Evolutionary conservation across 2,113 vertebrate species (phyloP).

Genomic region (Peucedramus taeniatus): DNA sequence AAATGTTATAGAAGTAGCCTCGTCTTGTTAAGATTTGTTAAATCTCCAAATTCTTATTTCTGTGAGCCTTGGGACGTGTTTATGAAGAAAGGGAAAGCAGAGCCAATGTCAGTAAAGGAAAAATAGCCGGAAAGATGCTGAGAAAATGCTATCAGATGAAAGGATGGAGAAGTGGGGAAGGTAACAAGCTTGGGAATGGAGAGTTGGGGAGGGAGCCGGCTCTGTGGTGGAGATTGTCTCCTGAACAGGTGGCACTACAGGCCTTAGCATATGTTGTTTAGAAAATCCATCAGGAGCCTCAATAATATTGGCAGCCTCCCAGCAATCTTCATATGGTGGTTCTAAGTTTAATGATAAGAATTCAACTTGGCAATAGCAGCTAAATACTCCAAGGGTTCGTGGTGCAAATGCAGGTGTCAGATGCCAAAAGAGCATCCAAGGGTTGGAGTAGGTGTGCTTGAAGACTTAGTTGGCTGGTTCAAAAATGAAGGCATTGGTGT

Average conservation of each 20-base stretch:
- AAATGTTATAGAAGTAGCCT: neutral
- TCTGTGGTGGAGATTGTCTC: neutral
- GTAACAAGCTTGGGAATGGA: neutral
- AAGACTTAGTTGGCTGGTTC: neutral
- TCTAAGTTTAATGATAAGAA: neutral
- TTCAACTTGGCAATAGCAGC: neutral
- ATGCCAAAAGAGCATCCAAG: neutral
- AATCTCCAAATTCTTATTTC: neutral
- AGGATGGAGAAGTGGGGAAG: neutral
- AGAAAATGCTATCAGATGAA: neutral
- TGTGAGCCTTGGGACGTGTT: neutral
- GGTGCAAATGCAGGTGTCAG: neutral
- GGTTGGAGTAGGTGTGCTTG: neutral
- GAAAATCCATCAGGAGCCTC: neutral
- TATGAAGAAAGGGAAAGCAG: neutral
- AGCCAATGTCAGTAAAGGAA: neutral
- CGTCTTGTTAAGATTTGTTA: neutral
- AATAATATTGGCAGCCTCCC: neutral
- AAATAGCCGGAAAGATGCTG: neutral
- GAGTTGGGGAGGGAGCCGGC: neutral
- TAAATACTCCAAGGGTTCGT: neutral
- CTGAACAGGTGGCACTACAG: neutral
- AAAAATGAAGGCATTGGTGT: neutral
- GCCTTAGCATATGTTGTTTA: neutral
- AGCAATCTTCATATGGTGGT: neutral